Evolutionary conservation across 2,888 invertebrate genomes (phyloP).

Genomic region (Cephalotes varians): DNA sequence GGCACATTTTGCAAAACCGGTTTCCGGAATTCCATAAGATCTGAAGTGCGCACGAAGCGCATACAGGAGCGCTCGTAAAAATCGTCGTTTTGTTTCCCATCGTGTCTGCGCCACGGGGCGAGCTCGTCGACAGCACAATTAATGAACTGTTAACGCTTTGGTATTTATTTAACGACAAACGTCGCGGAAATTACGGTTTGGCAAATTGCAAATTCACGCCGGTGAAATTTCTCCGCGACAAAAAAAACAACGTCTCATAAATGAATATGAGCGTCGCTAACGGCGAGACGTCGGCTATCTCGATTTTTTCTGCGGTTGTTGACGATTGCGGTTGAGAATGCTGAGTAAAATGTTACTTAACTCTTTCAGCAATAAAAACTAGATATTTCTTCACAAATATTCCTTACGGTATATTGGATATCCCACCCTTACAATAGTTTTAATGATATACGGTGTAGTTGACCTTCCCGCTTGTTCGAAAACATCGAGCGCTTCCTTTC

Average conservation of each 20-base stretch:
- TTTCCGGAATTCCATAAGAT: constrained; percentile 47
- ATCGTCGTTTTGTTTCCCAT: neutral
- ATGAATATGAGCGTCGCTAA: constrained; percentile 14
- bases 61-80: constrained; percentile 41
- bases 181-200: constrained; percentile 20
- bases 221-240: neutral
- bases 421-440: neutral
- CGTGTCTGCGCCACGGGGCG: neutral
- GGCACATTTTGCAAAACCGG: constrained; percentile 52
- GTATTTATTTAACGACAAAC: constrained; percentile 16
- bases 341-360: constrained; percentile 14
- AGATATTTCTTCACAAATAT: constrained; percentile 6
- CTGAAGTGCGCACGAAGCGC: constrained; percentile 31
- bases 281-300: neutral
- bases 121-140: constrained; percentile 9
- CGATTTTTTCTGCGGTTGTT: neutral
- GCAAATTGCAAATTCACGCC: constrained; percentile 27
- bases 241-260: constrained; percentile 7
- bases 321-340: neutral
- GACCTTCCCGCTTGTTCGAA: constrained; percentile 17
- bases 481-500: constrained; percentile 66
- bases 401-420: neutral
- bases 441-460: constrained; percentile 14
- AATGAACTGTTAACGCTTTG: constrained; percentile 40
- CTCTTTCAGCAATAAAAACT: neutral